Base-by-base conservation (phyloP, 2,113 vertebrate genomes). In the Hippocampus barbouri region DNA sequence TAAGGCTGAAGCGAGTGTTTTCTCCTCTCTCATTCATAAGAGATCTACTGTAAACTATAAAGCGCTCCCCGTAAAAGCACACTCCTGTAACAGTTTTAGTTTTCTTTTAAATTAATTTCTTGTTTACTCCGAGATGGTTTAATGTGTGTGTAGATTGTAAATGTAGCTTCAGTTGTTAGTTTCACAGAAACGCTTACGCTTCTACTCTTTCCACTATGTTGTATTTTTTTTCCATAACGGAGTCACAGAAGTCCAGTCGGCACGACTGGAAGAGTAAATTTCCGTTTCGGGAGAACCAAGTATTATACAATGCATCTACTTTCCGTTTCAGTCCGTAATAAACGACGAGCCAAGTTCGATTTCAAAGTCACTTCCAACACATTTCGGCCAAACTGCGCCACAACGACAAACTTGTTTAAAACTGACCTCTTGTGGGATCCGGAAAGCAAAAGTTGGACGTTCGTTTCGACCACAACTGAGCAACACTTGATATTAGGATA, bases 341-440 rank as follows among this genome's bases (percentile, higher is more conserved):
- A 51, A 51, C 16, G 16, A 51, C 47, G 15, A 61, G 27, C 5
- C 59, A 30, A 18, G 4, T 61, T 34, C 16, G 15, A 27, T 34
- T 61, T 34, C 12, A 34, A 34, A 61, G 4, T 45, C 4, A 45
- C 10, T 34, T 6, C 18, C 21, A n/a, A 71, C 54, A 64, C 41
- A 54, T 64, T 66, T 2, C 74, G 12, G 30, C 11, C 51, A 14
- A 83, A 81, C 72, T 86, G 87, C 86, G 84, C 86, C 84, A 90
- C 80, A 68, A 8, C 45, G 2, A n/a, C 20, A 49, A 72, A 76
- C 10, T 1, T 5, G 34, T 34, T 30, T 0, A 27, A 63, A 34
- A 79, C 88, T 86, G 75, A 87, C 88, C 77, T 78, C 68, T 30
- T 1, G 14, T 23, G 56, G 21, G 30, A 38, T 40, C 68, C 14